Conservation (phyloP, 1,140 invertebrate genomes). For the Scaptomyza pallida region DNA sequence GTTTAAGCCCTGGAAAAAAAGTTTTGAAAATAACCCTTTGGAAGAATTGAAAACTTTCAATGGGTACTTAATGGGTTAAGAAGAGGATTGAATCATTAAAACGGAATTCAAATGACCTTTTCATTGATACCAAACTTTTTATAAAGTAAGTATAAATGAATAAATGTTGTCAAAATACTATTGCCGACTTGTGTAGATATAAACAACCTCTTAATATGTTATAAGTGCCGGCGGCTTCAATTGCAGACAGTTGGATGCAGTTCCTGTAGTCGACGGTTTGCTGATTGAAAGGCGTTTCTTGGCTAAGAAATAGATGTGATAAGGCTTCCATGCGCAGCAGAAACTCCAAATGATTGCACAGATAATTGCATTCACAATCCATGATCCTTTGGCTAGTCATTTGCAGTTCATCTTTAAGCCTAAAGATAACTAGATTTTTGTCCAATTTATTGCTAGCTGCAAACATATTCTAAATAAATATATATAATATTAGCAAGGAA, state of each 20-base stretch:
- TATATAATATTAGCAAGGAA: too few species aligned
- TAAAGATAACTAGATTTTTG: slow-evolving; percentile 49
- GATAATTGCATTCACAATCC: slow-evolving; percentile 84
- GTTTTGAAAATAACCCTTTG: too few species aligned
- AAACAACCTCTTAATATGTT: slow-evolving; percentile 60
- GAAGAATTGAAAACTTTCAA: too few species aligned
- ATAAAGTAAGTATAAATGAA: background rate
- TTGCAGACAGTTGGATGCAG: slow-evolving; percentile 84
- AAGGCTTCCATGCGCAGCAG: slow-evolving; percentile 95
- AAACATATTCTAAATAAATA: slow-evolving; percentile 54
- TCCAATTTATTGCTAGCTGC: slow-evolving; percentile 50
- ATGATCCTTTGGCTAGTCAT: slow-evolving; percentile 26
- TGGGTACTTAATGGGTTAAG: too few species aligned
- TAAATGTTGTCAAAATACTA: too few species aligned
- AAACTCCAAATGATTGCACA: slow-evolving; percentile 95
- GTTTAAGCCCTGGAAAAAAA: too few species aligned
- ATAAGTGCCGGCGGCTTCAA: slow-evolving; percentile 84
- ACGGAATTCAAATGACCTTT: too few species aligned
- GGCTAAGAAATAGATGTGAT: slow-evolving; percentile 93
- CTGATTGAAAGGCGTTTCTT: slow-evolving; percentile 72
- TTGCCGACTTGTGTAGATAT: slow-evolving; percentile 12
- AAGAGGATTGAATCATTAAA: too few species aligned
- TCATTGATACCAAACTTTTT: slow-evolving; percentile 47
- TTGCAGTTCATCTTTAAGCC: background rate
- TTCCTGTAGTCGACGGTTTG: slow-evolving; percentile 81